These are phyloP conservation scores for Stichopus horrens DNA, from an alignment of 53 echinoderm and acorn worm genomes.

Conservation along the genomic window DNA sequence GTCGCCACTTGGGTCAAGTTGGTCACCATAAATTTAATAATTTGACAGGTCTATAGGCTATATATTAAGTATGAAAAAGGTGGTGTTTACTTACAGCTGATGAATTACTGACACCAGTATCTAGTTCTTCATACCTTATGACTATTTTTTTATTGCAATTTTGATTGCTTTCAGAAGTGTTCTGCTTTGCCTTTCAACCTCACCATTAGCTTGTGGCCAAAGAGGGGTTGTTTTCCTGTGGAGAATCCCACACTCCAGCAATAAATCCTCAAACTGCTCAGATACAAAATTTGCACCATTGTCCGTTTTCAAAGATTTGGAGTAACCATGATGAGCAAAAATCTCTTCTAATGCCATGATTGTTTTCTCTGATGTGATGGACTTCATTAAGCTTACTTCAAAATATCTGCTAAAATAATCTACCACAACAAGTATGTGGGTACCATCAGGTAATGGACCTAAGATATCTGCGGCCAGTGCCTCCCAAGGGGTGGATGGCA, in stretches of 20 bases:
- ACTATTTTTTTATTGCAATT: no score
- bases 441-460: conserved; percentile 52
- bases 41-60: no score
- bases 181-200: conserved; percentile 61
- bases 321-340: conserved; percentile 53
- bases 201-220: conserved; percentile 63
- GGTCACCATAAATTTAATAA: no score
- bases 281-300: conserved; percentile 59
- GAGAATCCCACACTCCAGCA: conserved; percentile 38
- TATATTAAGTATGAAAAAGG: no score
- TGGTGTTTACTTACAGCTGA: conserved; percentile 36
- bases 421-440: conserved; percentile 41
- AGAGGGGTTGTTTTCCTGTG: conserved; percentile 55
- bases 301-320: conserved; percentile 46
- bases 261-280: conserved; percentile 43
- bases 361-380: conserved; percentile 47
- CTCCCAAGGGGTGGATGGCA: conserved; percentile 47
- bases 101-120: no score
- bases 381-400: conserved; percentile 54
- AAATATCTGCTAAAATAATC: conserved; percentile 52
- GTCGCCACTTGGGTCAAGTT: no score
- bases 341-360: conserved; percentile 48
- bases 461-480: conserved; percentile 50
- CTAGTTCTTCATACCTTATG: no score
- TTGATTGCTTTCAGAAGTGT: conserved; percentile 51